A percentile compares a stretch with the other conserved stretches of the same genome.
These are phyloP conservation scores for Poecile atricapillus DNA, from an alignment of 2,113 vertebrate genomes.

Conservation along the genomic window DNA sequence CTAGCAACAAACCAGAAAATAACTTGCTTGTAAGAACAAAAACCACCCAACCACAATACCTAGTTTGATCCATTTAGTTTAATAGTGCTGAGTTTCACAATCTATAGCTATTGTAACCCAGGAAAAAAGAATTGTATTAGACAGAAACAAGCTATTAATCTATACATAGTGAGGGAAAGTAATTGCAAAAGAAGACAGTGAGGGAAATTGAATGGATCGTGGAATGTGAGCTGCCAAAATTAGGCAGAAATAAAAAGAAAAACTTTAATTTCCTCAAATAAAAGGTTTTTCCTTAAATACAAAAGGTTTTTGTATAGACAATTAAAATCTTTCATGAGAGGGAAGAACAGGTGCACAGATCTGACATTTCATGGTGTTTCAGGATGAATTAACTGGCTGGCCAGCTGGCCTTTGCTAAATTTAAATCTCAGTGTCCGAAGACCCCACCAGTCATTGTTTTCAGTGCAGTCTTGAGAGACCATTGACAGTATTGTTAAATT, in stretches of 20 bases:
- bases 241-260: background rate
- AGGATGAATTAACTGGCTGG: background rate
- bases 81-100: background rate
- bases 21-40: background rate
- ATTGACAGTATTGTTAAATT: background rate
- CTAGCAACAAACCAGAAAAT: background rate
- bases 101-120: background rate
- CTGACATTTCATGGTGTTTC: background rate
- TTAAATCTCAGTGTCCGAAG: background rate
- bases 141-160: background rate
- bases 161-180: background rate
- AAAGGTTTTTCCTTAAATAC: no score
- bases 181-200: background rate
- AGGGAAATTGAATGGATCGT: background rate
- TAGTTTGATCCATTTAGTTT: background rate
- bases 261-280: background rate
- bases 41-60: background rate
- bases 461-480: background rate
- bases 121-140: background rate
- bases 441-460: background rate
- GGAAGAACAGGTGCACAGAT: background rate
- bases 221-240: background rate
- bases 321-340: background rate
- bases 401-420: background rate
- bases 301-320: background rate